A percentile compares a stretch with the other conserved stretches of the same genome.
These are phyloP conservation scores for Rotaria socialis DNA, from an alignment of 2,888 invertebrate species.

Conservation along the genomic window DNA sequence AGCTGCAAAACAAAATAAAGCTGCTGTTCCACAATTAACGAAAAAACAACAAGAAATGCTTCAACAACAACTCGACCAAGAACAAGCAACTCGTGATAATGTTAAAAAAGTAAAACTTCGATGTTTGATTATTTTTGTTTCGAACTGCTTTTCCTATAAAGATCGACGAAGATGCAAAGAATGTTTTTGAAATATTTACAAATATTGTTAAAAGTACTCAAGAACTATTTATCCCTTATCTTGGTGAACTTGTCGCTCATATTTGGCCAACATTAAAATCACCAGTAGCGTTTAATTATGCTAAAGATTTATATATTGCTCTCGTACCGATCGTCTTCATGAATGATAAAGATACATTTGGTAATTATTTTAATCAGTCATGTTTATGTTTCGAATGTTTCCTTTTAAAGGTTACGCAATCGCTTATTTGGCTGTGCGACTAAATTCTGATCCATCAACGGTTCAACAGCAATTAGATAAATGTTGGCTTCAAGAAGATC, in stretches of 20 bases:
- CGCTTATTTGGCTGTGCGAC: not conserved
- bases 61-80: constrained; percentile 78
- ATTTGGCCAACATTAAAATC: constrained; percentile 12
- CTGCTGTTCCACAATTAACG: constrained; percentile 62
- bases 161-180: constrained; percentile 19
- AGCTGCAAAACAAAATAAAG: constrained; percentile 57
- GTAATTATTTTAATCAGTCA: not conserved
- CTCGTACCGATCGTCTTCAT: not conserved
- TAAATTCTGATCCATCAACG: not conserved
- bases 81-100: constrained; percentile 71
- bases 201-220: not conserved
- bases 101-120: constrained; percentile 63
- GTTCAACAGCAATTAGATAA: not conserved
- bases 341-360: constrained; percentile 27
- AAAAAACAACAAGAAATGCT: constrained; percentile 87
- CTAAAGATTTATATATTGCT: not conserved
- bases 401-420: not conserved
- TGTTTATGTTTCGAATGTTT: too few species aligned
- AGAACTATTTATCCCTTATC: not conserved
- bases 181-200: not conserved
- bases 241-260: not conserved
- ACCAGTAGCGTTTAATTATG: constrained; percentile 22
- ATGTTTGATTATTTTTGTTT: too few species aligned
- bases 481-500: constrained; percentile 38
- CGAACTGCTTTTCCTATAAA: not conserved